phyloP scores from a whole-genome alignment of 2,888 invertebrate species.

The Nezara viridula region DNA sequence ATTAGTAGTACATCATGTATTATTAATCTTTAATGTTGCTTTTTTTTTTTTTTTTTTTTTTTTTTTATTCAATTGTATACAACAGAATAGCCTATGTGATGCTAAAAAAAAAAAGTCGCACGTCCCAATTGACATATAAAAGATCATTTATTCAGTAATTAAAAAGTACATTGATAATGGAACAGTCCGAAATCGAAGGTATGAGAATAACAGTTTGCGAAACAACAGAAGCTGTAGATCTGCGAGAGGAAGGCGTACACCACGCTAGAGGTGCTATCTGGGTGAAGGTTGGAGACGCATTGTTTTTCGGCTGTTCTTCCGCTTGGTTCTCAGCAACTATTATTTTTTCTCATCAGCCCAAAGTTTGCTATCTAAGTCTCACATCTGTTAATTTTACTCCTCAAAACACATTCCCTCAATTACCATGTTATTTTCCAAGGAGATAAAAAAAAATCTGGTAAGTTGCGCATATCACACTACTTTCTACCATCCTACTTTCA shows the following conservation, averaged over 20 bases:
- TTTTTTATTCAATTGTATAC: neutral
- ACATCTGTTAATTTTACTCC: neutral
- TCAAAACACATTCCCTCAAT: too few species aligned
- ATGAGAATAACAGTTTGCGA: neutral
- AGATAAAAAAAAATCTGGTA: too few species aligned
- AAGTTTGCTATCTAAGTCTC: neutral
- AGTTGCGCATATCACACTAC: too few species aligned
- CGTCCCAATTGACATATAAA: neutral
- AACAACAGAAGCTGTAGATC: neutral
- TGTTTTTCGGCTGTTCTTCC: conserved; percentile 5
- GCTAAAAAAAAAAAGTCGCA: neutral
- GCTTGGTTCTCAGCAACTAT: neutral
- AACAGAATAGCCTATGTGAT: neutral
- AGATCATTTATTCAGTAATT: neutral
- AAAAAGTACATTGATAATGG: neutral
- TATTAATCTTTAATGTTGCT: too few species aligned
- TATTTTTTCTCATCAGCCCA: neutral
- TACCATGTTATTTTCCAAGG: too few species aligned
- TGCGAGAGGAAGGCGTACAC: neutral
- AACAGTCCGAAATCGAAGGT: neutral
- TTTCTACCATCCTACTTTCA: too few species aligned
- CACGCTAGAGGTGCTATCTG: neutral
- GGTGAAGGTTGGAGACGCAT: neutral
- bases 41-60: too few species aligned
- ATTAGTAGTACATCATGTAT: neutral